Evolutionary conservation across 2,113 vertebrate genomes (phyloP).

Genomic region (Sebastes fasciatus): DNA sequence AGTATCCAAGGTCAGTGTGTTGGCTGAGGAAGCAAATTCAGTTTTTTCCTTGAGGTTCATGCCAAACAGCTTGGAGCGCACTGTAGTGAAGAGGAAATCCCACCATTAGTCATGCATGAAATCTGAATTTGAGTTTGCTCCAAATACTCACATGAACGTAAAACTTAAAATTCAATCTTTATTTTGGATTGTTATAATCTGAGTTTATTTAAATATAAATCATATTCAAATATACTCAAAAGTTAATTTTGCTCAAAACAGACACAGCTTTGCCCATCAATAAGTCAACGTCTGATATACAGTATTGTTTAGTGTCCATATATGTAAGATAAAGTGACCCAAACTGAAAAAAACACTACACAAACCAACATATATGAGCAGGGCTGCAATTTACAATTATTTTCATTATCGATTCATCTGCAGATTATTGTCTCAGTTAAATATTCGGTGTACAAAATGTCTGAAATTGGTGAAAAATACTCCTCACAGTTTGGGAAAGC

Average conservation of each 20-base stretch:
- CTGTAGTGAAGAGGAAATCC: slow-evolving; percentile 12
- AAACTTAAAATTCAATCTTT: not conserved
- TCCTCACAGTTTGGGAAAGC: too few relatives aligned
- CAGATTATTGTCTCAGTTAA: not conserved
- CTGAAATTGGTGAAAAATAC: too few relatives aligned
- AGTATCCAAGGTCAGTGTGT: not conserved
- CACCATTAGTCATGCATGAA: not conserved
- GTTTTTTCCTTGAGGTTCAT: slow-evolving; percentile 4
- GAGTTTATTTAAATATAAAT: not conserved
- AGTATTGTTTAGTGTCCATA: not conserved
- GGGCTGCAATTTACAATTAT: not conserved
- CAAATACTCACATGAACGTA: not conserved
- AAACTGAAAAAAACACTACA: not conserved
- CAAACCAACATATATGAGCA: not conserved
- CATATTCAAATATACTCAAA: not conserved
- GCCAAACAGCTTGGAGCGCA: not conserved
- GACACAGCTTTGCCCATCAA: not conserved
- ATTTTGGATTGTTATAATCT: not conserved
- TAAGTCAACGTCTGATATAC: not conserved
- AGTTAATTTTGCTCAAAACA: not conserved
- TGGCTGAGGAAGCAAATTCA: slow-evolving; percentile 9
- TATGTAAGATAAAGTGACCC: not conserved
- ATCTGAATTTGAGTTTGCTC: not conserved
- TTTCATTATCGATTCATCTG: not conserved
- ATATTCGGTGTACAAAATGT: not conserved